Percentiles rank a stretch among this genome's conserved stretches.
These are phyloP conservation scores for Elysia crispata DNA, from an alignment of 2,888 invertebrate species.

Conservation along the genomic window DNA sequence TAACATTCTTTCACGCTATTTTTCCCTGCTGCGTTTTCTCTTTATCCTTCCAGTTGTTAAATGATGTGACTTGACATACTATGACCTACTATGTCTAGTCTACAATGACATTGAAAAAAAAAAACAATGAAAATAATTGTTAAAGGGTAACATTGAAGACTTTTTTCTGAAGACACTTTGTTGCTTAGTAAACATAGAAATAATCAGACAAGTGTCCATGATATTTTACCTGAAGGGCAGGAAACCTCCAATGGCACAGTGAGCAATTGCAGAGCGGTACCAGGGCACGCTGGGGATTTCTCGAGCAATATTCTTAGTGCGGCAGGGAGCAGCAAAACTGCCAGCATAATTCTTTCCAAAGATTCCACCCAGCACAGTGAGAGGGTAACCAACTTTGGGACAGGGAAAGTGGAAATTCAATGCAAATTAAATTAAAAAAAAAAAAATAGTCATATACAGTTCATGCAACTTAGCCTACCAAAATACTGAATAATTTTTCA, in stretches of 20 bases:
- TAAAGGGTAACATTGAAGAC: neutral
- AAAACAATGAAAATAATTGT: too few species aligned
- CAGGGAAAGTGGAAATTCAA: neutral
- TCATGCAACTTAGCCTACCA: too few species aligned
- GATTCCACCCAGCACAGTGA: conserved; percentile 79
- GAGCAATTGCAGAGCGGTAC: conserved; percentile 78
- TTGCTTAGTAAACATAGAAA: too few species aligned
- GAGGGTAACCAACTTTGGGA: conserved; percentile 79
- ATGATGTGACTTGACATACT: too few species aligned
- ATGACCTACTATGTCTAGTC: too few species aligned
- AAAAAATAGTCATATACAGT: too few species aligned
- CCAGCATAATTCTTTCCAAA: conserved; percentile 79
- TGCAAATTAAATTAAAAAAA: too few species aligned
- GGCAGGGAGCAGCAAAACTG: conserved; percentile 79
- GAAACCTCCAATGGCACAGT: conserved; percentile 79
- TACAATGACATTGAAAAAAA: too few species aligned
- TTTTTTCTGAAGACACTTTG: neutral
- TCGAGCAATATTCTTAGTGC: conserved; percentile 79
- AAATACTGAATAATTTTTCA: too few species aligned
- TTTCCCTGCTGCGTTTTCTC: too few species aligned
- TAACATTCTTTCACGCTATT: too few species aligned
- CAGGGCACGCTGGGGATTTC: conserved; percentile 79
- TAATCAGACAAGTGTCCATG: neutral
- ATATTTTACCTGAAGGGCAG: conserved; percentile 79
- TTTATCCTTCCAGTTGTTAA: too few species aligned